phyloP scores from a whole-genome alignment of 1,140 invertebrate species.

The Papilio polytes region DNA sequence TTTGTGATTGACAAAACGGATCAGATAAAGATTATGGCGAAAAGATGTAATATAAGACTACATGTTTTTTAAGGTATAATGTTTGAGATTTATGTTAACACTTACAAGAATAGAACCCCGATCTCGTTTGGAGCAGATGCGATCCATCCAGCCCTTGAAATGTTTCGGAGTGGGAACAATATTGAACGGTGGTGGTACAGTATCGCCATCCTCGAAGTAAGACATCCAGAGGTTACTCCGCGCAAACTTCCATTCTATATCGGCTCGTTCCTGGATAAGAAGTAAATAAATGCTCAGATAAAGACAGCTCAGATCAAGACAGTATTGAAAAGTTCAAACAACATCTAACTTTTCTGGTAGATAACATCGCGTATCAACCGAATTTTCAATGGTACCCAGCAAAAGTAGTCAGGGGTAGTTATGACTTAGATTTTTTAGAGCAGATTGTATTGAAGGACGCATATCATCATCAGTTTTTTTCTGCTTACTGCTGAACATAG shows the following conservation, averaged over 20 bases:
- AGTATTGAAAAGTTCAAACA: background rate
- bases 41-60: background rate
- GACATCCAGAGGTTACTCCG: conserved; percentile 96
- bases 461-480: too few relatives aligned
- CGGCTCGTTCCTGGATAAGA: conserved; percentile 89
- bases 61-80: background rate
- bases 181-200: conserved; percentile 95
- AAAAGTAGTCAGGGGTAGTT: too few relatives aligned
- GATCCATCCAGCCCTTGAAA: conserved; percentile 82
- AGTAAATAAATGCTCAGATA: background rate
- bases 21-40: too few relatives aligned
- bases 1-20: too few relatives aligned
- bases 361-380: too few relatives aligned
- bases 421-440: too few relatives aligned
- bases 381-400: too few relatives aligned
- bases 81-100: conserved; percentile 31
- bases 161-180: conserved; percentile 91
- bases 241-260: conserved; percentile 97
- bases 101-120: conserved; percentile 87
- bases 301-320: too few relatives aligned
- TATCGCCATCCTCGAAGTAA: conserved; percentile 94
- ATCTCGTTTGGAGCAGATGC: conserved; percentile 65
- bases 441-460: too few relatives aligned
- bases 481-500: too few relatives aligned
- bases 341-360: too few relatives aligned